phyloP scores from a whole-genome alignment of 2,797 vertebrate species.

The Cetoscarus ocellatus region DNA sequence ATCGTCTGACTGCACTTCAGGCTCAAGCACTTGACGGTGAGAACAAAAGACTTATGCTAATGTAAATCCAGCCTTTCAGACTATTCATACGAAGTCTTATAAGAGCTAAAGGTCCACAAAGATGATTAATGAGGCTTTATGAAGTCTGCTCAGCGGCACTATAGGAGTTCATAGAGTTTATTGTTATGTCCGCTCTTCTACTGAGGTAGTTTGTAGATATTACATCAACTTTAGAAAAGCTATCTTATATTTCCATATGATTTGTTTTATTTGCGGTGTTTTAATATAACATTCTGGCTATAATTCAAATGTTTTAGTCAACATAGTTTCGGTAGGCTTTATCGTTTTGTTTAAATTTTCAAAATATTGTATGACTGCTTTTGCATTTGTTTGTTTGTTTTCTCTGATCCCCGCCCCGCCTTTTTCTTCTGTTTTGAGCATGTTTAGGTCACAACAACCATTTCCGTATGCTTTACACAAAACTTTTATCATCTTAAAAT shows the following conservation, averaged over 20 bases:
- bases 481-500: no score
- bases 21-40: slow-evolving; percentile 67
- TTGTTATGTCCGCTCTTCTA: slow-evolving; percentile 6
- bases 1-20: slow-evolving; percentile 7
- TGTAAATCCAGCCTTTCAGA: slow-evolving; percentile 19
- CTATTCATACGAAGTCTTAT: not conserved
- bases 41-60: slow-evolving; percentile 53
- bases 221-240: not conserved
- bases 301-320: no score
- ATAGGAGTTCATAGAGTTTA: not conserved
- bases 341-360: no score
- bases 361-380: no score
- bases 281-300: no score
- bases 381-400: no score
- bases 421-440: no score
- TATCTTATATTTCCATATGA: not conserved
- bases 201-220: not conserved
- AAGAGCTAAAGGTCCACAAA: not conserved
- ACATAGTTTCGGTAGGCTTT: no score
- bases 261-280: no score
- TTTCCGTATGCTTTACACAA: no score
- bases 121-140: not conserved
- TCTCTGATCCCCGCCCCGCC: no score
- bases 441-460: no score
- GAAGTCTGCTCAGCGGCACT: not conserved